Conservation (phyloP, 2,113 vertebrate genomes). For the Forbesichthys agassizii region DNA sequence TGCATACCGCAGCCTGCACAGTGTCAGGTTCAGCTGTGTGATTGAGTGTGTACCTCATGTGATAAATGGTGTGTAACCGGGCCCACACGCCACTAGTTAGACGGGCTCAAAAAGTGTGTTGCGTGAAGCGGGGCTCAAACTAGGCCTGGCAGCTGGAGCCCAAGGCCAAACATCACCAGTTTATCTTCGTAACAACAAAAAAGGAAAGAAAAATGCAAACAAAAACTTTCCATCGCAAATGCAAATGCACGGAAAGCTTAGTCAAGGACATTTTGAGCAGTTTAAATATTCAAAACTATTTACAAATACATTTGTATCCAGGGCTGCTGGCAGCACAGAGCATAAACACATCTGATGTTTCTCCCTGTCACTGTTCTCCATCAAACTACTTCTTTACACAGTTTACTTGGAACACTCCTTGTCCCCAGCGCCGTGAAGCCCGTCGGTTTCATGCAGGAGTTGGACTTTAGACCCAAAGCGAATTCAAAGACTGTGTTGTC, state of each 20-base stretch:
- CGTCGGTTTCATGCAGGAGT: constrained; percentile 22
- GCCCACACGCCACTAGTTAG: constrained; percentile 42
- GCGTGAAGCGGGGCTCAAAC: constrained; percentile 16
- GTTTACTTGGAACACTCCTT: constrained; percentile 40
- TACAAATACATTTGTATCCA: constrained; percentile 46
- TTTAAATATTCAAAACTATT: constrained; percentile 41
- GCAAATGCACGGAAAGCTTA: constrained; percentile 30
- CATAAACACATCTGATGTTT: constrained; percentile 33
- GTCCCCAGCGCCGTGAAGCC: constrained; percentile 26
- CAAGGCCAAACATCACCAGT: constrained; percentile 22
- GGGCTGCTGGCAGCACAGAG: constrained; percentile 19
- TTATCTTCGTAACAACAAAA: constrained; percentile 17
- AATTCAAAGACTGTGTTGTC: constrained; percentile 46
- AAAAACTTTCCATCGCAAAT: constrained; percentile 31
- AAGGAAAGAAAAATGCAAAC: not conserved
- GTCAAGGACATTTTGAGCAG: constrained; percentile 22
- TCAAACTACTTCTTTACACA: constrained; percentile 20
- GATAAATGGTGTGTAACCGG: constrained; percentile 65
- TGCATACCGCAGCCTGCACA: constrained; percentile 35
- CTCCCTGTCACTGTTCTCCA: constrained; percentile 24
- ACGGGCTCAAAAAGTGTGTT: constrained; percentile 50
- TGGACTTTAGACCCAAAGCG: constrained; percentile 39
- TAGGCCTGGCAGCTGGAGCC: constrained; percentile 28
- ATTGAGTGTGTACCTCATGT: constrained; percentile 73
- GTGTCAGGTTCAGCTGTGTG: constrained; percentile 56